Evolutionary conservation across 2,888 invertebrate genomes (phyloP).

Genomic region (Liopterus haemorrhoidalis): DNA sequence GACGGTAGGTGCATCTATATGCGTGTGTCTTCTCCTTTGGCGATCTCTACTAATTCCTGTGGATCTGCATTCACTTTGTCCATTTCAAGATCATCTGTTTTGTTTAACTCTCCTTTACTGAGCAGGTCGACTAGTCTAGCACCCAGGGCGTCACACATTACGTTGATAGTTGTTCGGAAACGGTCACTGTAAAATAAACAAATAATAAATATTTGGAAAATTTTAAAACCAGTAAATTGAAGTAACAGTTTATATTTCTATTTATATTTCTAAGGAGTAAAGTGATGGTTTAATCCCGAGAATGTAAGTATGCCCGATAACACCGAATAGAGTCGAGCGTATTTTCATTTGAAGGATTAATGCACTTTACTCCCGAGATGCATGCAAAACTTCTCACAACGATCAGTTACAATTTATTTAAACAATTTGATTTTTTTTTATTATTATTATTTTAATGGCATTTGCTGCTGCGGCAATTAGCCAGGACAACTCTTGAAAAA

Average conservation of each 20-base stretch:
- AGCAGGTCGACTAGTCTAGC: conserved; percentile 85
- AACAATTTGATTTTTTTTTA: not conserved
- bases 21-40: conserved; percentile 37
- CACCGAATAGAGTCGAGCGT: too few species aligned
- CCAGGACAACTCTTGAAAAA: too few species aligned
- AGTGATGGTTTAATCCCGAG: too few species aligned
- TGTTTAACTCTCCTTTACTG: conserved; percentile 65
- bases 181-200: conserved; percentile 62
- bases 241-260: too few species aligned
- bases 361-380: too few species aligned
- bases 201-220: too few species aligned
- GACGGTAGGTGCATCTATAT: conserved; percentile 25
- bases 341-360: too few species aligned
- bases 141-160: conserved; percentile 91
- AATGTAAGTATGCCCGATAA: too few species aligned
- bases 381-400: too few species aligned
- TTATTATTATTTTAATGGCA: too few species aligned
- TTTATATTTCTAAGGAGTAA: not conserved
- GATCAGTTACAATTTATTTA: too few species aligned
- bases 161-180: conserved; percentile 86
- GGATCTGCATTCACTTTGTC: conserved; percentile 50
- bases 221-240: not conserved
- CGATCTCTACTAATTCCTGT: conserved; percentile 60
- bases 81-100: conserved; percentile 44
- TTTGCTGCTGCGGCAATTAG: too few species aligned